These are phyloP conservation scores for Pungitius pungitius DNA, from an alignment of 2,113 vertebrate genomes.

Conservation along the genomic window DNA sequence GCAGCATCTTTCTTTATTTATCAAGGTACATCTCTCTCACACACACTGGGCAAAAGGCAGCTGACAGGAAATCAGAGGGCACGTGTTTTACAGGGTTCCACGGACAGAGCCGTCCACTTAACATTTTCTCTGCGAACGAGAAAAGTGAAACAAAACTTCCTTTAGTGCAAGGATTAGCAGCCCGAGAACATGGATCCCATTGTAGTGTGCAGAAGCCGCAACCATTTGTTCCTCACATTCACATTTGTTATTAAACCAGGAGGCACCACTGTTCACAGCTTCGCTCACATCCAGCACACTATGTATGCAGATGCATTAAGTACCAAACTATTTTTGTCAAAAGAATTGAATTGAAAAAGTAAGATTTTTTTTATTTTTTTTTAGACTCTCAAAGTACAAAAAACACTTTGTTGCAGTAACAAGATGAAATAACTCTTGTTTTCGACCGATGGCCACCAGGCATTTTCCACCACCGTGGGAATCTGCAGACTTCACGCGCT, in stretches of 20 bases:
- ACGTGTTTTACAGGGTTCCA: constrained; percentile 14
- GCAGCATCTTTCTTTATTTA: not conserved
- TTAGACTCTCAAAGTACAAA: not conserved
- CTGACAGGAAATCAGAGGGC: constrained; percentile 15
- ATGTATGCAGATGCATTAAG: not conserved
- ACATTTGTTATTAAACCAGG: too few species aligned
- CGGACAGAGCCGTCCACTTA: constrained; percentile 3
- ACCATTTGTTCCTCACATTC: not conserved
- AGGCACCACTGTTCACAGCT: not conserved
- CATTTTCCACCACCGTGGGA: constrained; percentile 3
- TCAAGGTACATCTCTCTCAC: not conserved
- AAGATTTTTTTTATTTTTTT: not conserved
- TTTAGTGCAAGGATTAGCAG: not conserved
- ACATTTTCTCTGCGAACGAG: constrained; percentile 14
- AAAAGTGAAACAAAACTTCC: not conserved
- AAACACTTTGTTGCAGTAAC: not conserved
- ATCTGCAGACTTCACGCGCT: not conserved
- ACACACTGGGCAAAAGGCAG: not conserved
- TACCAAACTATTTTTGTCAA: not conserved
- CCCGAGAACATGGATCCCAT: not conserved
- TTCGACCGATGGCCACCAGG: not conserved
- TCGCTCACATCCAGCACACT: not conserved
- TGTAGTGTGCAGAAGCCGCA: not conserved
- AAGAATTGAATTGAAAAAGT: not conserved
- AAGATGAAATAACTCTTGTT: not conserved